phyloP scores from a whole-genome alignment of 2,888 invertebrate species.

The Protophormia terraenovae region DNA sequence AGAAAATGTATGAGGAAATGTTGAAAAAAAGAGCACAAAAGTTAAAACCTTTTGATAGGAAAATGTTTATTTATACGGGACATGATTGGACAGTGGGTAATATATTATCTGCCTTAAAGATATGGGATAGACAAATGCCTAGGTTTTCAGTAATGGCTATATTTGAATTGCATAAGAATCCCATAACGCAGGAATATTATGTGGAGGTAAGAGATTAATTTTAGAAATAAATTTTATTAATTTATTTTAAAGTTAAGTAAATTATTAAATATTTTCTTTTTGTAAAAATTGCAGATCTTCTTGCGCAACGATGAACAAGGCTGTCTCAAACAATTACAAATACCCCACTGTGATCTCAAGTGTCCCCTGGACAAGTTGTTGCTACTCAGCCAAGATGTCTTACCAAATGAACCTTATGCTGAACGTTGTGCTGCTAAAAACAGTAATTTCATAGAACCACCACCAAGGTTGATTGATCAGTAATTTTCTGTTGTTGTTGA shows the following conservation, averaged over 20 bases:
- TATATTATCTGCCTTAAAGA: slow-evolving; percentile 84
- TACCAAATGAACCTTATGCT: slow-evolving; percentile 83
- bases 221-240: not conserved
- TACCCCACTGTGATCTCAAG: slow-evolving; percentile 84
- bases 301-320: slow-evolving; percentile 82
- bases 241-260: not conserved
- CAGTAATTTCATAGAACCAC: slow-evolving; percentile 82
- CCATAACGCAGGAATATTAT: slow-evolving; percentile 81
- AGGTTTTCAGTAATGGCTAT: slow-evolving; percentile 85
- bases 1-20: slow-evolving; percentile 85
- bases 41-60: slow-evolving; percentile 81
- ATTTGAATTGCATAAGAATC: slow-evolving; percentile 84
- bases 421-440: slow-evolving; percentile 84
- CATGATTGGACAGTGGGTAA: slow-evolving; percentile 90
- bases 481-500: not conserved
- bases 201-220: slow-evolving; percentile 75
- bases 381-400: slow-evolving; percentile 82
- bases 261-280: not conserved
- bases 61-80: slow-evolving; percentile 86
- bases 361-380: slow-evolving; percentile 85
- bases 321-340: slow-evolving; percentile 82
- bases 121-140: slow-evolving; percentile 86
- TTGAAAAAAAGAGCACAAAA: slow-evolving; percentile 81
- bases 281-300: slow-evolving; percentile 73
- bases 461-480: slow-evolving; percentile 79